phyloP scores from a whole-genome alignment of 2,113 vertebrate genomes.

The Neodontobutis hainanensis region DNA sequence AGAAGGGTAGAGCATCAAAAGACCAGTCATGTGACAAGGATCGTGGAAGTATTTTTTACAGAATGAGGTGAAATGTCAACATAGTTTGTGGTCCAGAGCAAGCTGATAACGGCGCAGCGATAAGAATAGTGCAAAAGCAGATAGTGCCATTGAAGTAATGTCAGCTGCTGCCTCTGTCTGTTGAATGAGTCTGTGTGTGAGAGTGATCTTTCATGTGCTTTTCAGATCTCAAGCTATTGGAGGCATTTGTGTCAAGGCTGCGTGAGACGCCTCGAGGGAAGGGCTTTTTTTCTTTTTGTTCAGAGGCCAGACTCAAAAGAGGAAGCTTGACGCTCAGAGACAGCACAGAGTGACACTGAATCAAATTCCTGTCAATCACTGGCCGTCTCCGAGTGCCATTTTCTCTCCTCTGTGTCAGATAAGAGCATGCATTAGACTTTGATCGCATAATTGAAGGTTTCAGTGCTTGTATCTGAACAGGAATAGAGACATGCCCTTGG shows the following conservation, averaged over 20 bases:
- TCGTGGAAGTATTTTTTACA: conserved; percentile 46
- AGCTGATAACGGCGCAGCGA: conserved; percentile 55
- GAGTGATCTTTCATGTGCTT: conserved; percentile 59
- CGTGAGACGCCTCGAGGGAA: conserved; percentile 52
- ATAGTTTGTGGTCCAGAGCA: conserved; percentile 46
- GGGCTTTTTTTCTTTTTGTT: conserved; percentile 33
- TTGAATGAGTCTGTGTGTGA: conserved; percentile 22
- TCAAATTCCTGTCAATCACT: conserved; percentile 46
- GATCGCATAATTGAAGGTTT: conserved; percentile 31
- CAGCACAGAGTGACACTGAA: conserved; percentile 28
- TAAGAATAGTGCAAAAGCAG: conserved; percentile 62
- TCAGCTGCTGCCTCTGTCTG: conserved; percentile 29
- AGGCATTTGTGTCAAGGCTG: conserved; percentile 46
- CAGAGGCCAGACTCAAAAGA: conserved; percentile 35
- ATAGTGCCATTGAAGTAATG: conserved; percentile 60
- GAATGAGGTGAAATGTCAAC: conserved; percentile 72
- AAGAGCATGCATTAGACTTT: conserved; percentile 31
- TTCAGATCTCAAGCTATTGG: conserved; percentile 63
- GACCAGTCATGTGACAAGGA: conserved; percentile 15
- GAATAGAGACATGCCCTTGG: conserved; percentile 16
- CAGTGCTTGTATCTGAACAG: conserved; percentile 10
- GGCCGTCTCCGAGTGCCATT: conserved; percentile 5
- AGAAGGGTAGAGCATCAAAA: conserved; percentile 22
- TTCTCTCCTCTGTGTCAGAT: conserved; percentile 22
- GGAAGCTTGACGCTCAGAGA: conserved; percentile 45